phyloP scores from a whole-genome alignment of 2,113 vertebrate species.

The Cheilinus undulatus region DNA sequence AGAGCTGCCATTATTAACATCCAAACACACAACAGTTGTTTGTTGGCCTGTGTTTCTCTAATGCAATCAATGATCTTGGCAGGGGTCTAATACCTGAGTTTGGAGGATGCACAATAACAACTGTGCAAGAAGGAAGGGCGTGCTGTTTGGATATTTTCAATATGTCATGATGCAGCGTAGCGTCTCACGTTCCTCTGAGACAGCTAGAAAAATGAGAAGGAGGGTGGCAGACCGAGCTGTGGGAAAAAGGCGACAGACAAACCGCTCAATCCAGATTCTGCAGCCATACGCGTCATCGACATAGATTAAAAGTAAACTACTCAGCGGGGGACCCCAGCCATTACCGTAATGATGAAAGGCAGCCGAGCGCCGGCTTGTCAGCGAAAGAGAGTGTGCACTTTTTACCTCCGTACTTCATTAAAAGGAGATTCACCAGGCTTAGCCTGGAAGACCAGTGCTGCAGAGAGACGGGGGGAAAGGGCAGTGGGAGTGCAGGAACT shows the following conservation, averaged over 20 bases:
- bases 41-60: background rate
- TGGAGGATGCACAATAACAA: background rate
- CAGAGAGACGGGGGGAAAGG: slow-evolving; percentile 8
- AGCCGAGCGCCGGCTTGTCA: slow-evolving; percentile 21
- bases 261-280: slow-evolving; percentile 12
- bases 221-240: background rate
- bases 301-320: slow-evolving; percentile 65
- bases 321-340: slow-evolving; percentile 34
- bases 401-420: slow-evolving; percentile 74
- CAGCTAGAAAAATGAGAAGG: background rate
- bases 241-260: slow-evolving; percentile 4
- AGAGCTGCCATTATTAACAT: background rate
- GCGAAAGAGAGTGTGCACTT: slow-evolving; percentile 53
- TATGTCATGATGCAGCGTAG: background rate
- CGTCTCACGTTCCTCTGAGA: background rate
- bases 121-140: background rate
- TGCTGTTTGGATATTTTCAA: background rate
- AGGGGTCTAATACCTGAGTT: background rate
- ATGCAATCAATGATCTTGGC: slow-evolving; percentile 1
- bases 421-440: slow-evolving; percentile 71
- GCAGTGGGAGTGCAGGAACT: slow-evolving; percentile 10
- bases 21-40: background rate
- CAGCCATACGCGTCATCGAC: slow-evolving; percentile 47
- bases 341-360: slow-evolving; percentile 69
- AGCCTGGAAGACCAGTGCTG: slow-evolving; percentile 56